Evolutionary conservation across 2,888 invertebrate genomes (phyloP).

Genomic region (Agriopis marginaria): DNA sequence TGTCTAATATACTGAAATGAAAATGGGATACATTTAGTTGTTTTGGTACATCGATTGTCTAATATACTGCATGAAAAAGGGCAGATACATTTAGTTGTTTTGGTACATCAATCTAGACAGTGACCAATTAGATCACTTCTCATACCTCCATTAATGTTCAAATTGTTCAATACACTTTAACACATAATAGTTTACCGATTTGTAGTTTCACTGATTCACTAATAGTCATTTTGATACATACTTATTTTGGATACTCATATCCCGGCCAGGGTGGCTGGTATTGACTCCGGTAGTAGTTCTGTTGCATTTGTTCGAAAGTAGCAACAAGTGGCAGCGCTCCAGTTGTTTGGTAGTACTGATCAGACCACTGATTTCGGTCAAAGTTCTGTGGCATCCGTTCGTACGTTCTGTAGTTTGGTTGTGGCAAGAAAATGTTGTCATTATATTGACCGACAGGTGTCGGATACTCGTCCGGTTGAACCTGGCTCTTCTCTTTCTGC

Average conservation of each 20-base stretch:
- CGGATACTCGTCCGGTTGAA: slow-evolving; percentile 39
- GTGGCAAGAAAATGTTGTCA: slow-evolving; percentile 70
- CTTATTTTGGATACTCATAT: slow-evolving; percentile 68
- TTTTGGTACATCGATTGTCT: not conserved
- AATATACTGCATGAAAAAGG: not conserved
- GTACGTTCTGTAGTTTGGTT: slow-evolving; percentile 26
- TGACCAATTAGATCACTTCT: not conserved
- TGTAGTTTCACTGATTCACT: slow-evolving; percentile 22
- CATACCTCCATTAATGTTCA: not conserved
- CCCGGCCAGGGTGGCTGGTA: slow-evolving; percentile 72
- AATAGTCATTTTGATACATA: slow-evolving; percentile 39
- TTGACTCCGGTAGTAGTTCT: slow-evolving; percentile 70
- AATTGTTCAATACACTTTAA: not conserved
- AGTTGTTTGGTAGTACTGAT: slow-evolving; percentile 54
- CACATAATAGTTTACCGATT: slow-evolving; percentile 5
- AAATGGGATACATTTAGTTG: not conserved
- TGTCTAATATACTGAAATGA: not conserved
- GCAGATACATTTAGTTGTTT: not conserved
- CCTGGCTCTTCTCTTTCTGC: no score
- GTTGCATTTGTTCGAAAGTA: slow-evolving; percentile 62
- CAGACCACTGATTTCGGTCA: slow-evolving; percentile 58
- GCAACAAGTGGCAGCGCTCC: slow-evolving; percentile 37
- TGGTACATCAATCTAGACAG: not conserved
- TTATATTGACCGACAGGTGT: slow-evolving; percentile 77
- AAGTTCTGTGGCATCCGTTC: slow-evolving; percentile 32